Conservation (phyloP, 1,140 invertebrate genomes). For the Drosophila ananassae region DNA sequence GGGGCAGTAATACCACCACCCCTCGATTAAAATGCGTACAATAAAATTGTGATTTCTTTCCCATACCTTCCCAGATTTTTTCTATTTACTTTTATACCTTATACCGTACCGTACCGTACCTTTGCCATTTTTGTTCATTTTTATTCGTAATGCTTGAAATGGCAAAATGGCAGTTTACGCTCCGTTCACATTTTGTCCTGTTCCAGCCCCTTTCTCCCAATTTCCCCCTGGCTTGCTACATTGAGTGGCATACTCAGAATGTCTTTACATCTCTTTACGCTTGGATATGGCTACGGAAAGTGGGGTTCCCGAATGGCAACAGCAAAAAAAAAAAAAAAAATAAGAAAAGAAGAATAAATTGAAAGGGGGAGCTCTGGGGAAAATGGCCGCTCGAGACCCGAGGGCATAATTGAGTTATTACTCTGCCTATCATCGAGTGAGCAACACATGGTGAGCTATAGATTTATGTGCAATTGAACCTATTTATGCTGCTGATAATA, state of each 20-base stretch:
- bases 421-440: conserved; percentile 26
- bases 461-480: conserved; percentile 34
- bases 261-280: conserved; percentile 81
- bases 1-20: conserved; percentile 14
- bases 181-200: conserved; percentile 72
- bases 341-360: background rate
- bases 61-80: conserved; percentile 58
- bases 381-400: conserved; percentile 40
- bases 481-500: conserved; percentile 33
- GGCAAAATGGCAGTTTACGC: conserved; percentile 79
- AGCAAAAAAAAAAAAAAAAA: background rate
- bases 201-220: conserved; percentile 10
- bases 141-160: conserved; percentile 61
- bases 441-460: conserved; percentile 13
- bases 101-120: background rate
- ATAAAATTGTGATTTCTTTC: conserved; percentile 62
- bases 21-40: conserved; percentile 67
- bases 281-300: conserved; percentile 52
- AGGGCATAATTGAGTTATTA: conserved; percentile 26
- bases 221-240: conserved; percentile 46
- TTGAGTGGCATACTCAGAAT: conserved; percentile 76
- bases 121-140: conserved; percentile 22
- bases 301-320: conserved; percentile 2
- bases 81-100: conserved; percentile 7
- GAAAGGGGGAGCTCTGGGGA: conserved; percentile 15